phyloP scores from a whole-genome alignment of 1,140 invertebrate genomes.

The Sarcophaga peregrina region DNA sequence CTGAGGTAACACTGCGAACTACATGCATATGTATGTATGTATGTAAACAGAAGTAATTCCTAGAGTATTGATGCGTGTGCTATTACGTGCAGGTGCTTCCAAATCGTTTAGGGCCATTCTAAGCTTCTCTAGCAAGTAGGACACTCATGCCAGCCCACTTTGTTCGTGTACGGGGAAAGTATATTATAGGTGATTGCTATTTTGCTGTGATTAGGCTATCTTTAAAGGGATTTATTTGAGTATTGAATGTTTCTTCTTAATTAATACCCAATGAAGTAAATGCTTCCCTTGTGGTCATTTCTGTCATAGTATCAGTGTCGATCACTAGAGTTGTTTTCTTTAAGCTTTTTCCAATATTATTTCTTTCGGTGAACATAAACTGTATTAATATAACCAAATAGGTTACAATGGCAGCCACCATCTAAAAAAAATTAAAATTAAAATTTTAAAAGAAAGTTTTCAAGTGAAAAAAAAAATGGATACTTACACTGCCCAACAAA shows the following conservation, averaged over 20 bases:
- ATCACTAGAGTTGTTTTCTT: background rate
- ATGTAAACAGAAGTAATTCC: too few species aligned
- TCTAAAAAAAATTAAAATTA: slow-evolving; percentile 48
- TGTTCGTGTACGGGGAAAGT: too few species aligned
- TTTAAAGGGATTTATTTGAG: too few species aligned
- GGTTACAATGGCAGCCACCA: slow-evolving; percentile 62
- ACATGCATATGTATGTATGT: too few species aligned
- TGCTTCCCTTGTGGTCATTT: background rate
- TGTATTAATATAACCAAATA: slow-evolving; percentile 64
- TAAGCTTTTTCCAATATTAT: background rate
- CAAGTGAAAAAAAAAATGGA: background rate
- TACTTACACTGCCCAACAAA: slow-evolving; percentile 57
- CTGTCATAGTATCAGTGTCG: background rate
- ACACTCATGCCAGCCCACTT: too few species aligned
- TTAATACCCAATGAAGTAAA: background rate
- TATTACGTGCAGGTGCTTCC: too few species aligned
- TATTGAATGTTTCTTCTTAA: background rate
- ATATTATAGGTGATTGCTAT: too few species aligned
- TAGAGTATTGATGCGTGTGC: too few species aligned
- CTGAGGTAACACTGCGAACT: too few species aligned
- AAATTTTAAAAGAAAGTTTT: background rate
- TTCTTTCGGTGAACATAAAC: slow-evolving; percentile 61
- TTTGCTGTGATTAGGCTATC: too few species aligned
- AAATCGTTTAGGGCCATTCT: too few species aligned
- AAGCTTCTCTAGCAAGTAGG: too few species aligned